Conservation (phyloP, 1,140 invertebrate genomes). For the Amyelois transitella region DNA sequence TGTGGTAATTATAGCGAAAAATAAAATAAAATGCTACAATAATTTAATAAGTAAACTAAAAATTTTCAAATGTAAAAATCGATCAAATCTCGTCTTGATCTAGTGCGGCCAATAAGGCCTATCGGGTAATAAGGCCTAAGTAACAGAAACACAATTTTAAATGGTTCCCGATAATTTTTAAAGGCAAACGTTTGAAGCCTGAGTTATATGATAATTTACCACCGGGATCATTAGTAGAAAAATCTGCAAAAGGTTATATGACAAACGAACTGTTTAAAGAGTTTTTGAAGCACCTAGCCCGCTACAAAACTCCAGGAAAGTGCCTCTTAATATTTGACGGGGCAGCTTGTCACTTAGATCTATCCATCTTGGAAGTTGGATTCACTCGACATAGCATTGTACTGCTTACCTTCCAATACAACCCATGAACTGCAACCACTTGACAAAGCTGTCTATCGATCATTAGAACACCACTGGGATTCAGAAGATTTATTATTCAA, state of each 20-base stretch:
- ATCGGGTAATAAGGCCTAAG: too few relatives aligned
- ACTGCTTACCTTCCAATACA: neutral
- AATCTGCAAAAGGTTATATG: constrained; percentile 38
- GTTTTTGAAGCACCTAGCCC: constrained; percentile 33
- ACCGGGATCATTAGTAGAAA: constrained; percentile 28
- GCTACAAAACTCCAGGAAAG: constrained; percentile 32
- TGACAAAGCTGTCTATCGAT: neutral
- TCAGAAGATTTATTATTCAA: constrained; percentile 27
- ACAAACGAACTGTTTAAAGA: constrained; percentile 24
- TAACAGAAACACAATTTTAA: too few relatives aligned
- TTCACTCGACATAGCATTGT: neutral
- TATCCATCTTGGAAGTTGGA: neutral
- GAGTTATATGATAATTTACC: constrained; percentile 39
- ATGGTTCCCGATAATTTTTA: constrained; percentile 34
- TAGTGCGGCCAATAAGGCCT: too few relatives aligned
- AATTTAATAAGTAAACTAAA: too few relatives aligned
- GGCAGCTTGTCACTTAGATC: constrained; percentile 42
- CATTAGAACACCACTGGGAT: constrained; percentile 20
- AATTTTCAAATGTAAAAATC: too few relatives aligned
- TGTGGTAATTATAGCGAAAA: too few relatives aligned
- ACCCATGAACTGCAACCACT: too few relatives aligned
- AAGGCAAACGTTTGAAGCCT: constrained; percentile 37
- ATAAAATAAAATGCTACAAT: too few relatives aligned
- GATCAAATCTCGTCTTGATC: too few relatives aligned
- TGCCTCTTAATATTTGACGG: constrained; percentile 55